phyloP scores from a whole-genome alignment of 2,797 vertebrate species.

The Lepilemur septentrionalis region DNA sequence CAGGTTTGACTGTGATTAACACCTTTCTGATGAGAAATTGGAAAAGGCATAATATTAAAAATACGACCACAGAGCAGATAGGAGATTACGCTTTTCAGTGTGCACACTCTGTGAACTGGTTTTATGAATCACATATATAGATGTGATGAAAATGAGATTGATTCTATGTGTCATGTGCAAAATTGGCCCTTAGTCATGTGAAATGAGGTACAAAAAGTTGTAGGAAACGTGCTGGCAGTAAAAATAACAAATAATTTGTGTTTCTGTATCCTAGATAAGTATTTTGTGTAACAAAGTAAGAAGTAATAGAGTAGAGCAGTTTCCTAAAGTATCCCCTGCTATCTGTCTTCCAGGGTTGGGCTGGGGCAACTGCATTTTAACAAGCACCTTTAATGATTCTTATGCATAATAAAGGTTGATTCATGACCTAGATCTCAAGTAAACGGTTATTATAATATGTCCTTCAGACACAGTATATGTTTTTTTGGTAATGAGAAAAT shows the following conservation, averaged over 20 bases:
- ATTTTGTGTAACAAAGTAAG: conserved; percentile 13
- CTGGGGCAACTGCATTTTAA: neutral
- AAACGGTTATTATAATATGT: conserved; percentile 38
- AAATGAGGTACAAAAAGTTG: neutral
- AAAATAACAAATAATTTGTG: neutral
- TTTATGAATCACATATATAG: neutral
- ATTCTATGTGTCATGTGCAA: neutral
- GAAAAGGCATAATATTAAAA: neutral
- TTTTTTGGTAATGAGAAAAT: conserved; percentile 52
- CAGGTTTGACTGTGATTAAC: conserved; percentile 85
- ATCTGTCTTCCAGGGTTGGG: neutral
- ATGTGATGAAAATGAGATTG: neutral
- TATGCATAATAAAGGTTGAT: neutral
- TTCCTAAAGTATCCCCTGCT: neutral
- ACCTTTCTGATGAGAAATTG: conserved; percentile 11
- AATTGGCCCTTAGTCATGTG: neutral
- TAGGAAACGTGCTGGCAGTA: neutral
- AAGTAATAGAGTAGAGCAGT: neutral
- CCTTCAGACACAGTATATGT: neutral
- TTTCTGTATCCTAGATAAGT: neutral
- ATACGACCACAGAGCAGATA: neutral
- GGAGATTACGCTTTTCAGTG: neutral
- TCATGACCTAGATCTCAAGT: conserved; percentile 16
- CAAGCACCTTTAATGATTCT: neutral
- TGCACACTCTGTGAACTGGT: neutral